Evolutionary conservation across 1,140 invertebrate genomes (phyloP).

Genomic region (Drosophila erecta): DNA sequence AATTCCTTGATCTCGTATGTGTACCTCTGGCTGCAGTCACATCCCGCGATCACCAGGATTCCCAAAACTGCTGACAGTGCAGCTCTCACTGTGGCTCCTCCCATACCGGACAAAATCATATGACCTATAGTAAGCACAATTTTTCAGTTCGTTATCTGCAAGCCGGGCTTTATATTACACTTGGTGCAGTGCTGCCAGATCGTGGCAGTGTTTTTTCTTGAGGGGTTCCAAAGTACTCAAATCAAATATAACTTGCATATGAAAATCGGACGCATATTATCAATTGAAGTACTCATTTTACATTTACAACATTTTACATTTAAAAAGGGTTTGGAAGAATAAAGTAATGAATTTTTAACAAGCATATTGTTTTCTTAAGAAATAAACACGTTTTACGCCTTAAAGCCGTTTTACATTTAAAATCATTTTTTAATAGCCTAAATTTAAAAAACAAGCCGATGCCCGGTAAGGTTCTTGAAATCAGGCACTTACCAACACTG

Average conservation of each 20-base stretch:
- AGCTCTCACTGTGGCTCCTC: not conserved
- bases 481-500: not conserved
- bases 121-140: not conserved
- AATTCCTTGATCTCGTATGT: slow-evolving; percentile 86
- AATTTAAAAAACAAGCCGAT: too few species aligned
- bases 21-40: slow-evolving; percentile 4
- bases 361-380: not conserved
- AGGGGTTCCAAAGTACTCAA: not conserved
- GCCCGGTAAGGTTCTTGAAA: not conserved
- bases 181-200: slow-evolving; percentile 10
- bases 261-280: too few species aligned
- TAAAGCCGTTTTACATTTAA: not conserved
- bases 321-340: too few species aligned
- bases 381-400: too few species aligned
- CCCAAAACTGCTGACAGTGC: slow-evolving; percentile 4
- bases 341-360: too few species aligned
- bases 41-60: slow-evolving; percentile 11
- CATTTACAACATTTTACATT: too few species aligned
- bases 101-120: slow-evolving; percentile 19
- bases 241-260: too few species aligned
- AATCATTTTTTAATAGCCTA: not conserved
- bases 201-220: not conserved
- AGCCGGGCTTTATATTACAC: slow-evolving; percentile 31
- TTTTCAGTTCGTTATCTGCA: slow-evolving; percentile 34
- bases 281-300: too few species aligned